A percentile compares a stretch with the other conserved stretches of the same genome.
Conservation (phyloP, 2,113 vertebrate species). For the Tachuris rubrigastra region DNA sequence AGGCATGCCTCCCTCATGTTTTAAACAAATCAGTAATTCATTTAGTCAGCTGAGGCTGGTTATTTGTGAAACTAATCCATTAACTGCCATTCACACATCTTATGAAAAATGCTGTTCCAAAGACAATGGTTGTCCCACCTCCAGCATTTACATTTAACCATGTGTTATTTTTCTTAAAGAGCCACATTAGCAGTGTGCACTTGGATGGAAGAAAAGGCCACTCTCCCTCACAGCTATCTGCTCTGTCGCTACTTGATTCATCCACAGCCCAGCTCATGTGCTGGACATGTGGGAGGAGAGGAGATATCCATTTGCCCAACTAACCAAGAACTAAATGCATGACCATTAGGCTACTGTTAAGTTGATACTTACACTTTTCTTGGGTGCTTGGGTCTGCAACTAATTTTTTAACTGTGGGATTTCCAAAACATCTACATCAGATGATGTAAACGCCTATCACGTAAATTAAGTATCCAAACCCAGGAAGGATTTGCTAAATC, state of each 20-base stretch:
- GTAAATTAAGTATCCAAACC: neutral
- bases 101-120: neutral
- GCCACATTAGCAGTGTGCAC: neutral
- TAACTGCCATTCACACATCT: neutral
- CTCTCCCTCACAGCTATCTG: neutral
- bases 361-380: neutral
- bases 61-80: neutral
- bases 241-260: neutral
- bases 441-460: neutral
- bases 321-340: neutral
- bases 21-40: neutral
- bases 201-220: neutral
- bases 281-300: neutral
- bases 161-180: neutral
- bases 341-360: neutral
- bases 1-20: fast-evolving
- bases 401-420: neutral
- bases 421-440: neutral
- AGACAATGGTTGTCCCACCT: neutral
- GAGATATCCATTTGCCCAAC: neutral
- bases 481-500: neutral
- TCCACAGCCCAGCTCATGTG: neutral
- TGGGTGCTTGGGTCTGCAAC: neutral
- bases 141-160: neutral
- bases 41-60: neutral